phyloP scores from a whole-genome alignment of 37 sponge, comb jelly and placozoan genomes.

The Haliclona indistincta region DNA sequence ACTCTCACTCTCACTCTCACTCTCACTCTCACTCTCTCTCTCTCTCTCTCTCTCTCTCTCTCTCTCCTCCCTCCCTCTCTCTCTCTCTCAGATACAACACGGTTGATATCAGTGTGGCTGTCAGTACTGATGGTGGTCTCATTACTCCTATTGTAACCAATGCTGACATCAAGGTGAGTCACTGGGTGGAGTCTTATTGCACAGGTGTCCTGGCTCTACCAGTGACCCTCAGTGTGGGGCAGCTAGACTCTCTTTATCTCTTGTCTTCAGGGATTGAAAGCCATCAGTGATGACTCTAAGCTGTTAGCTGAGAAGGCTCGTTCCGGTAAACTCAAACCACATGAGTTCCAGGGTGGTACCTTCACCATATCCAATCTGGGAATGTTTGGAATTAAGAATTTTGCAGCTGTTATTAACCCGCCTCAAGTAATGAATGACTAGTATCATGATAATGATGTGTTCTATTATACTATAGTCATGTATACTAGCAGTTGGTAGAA shows the following conservation, averaged over 20 bases:
- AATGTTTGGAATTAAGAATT: slow-evolving; percentile 84
- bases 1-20: not conserved
- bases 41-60: not conserved
- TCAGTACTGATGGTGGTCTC: slow-evolving; percentile 91
- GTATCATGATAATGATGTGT: not conserved
- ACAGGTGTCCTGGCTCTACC: no score
- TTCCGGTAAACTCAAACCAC: slow-evolving; percentile 75
- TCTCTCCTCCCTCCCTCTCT: not conserved
- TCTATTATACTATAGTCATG: slow-evolving; percentile 52
- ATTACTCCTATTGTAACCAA: slow-evolving; percentile 93
- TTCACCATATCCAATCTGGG: slow-evolving; percentile 97
- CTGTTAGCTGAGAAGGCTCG: slow-evolving; percentile 84
- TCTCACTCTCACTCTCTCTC: not conserved
- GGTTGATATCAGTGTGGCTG: slow-evolving; percentile 96
- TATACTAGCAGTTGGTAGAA: slow-evolving; percentile 94
- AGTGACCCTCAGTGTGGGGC: no score
- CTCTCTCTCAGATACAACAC: slow-evolving; percentile 51
- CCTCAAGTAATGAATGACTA: slow-evolving; percentile 70
- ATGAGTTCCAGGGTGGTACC: slow-evolving; percentile 95
- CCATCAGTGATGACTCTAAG: slow-evolving; percentile 72
- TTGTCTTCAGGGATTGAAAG: slow-evolving; percentile 60
- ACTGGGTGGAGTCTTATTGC: not conserved
- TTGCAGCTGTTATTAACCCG: slow-evolving; percentile 94
- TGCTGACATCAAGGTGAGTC: slow-evolving; percentile 86
- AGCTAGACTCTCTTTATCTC: not conserved